Conservation (phyloP, 53 echinoderm and acorn worm genomes). For the Crossaster papposus region DNA sequence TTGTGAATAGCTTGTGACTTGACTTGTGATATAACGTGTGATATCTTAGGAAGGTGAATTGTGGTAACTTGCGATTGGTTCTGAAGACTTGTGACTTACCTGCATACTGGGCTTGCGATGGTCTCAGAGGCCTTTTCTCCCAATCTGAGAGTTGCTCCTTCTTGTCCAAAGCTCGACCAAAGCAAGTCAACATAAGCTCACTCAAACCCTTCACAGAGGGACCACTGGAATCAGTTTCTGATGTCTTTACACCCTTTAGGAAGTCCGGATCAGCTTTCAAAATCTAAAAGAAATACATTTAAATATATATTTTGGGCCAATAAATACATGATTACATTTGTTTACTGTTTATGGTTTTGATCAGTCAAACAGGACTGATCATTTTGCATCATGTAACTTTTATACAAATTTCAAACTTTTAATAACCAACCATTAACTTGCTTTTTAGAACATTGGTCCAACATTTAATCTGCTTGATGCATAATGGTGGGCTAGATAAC, state of each 20-base stretch:
- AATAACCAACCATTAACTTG: too few species aligned
- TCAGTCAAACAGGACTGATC: too few species aligned
- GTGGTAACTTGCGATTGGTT: background rate
- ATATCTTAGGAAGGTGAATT: too few species aligned
- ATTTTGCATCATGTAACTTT: too few species aligned
- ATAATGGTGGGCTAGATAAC: background rate
- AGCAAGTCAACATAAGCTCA: constrained; percentile 77
- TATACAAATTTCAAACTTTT: too few species aligned
- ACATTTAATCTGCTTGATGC: too few species aligned
- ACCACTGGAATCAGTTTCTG: constrained; percentile 1
- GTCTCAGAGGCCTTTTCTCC: constrained; percentile 83
- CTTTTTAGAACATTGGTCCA: background rate
- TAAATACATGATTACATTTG: too few species aligned
- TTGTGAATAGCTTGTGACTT: background rate
- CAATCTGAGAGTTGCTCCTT: constrained; percentile 88
- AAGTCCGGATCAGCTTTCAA: constrained; percentile 52
- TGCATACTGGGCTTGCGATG: constrained; percentile 71
- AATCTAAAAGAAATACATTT: constrained; percentile 1
- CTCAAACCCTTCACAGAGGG: constrained; percentile 74
- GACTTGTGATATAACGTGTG: too few species aligned
- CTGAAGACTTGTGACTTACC: constrained; percentile 52
- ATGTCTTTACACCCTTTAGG: constrained; percentile 14
- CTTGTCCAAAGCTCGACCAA: constrained; percentile 84
- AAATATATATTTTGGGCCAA: background rate
- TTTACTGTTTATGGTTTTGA: too few species aligned